Base-by-base conservation (phyloP, 1,140 invertebrate genomes). In the Euura lappo region DNA sequence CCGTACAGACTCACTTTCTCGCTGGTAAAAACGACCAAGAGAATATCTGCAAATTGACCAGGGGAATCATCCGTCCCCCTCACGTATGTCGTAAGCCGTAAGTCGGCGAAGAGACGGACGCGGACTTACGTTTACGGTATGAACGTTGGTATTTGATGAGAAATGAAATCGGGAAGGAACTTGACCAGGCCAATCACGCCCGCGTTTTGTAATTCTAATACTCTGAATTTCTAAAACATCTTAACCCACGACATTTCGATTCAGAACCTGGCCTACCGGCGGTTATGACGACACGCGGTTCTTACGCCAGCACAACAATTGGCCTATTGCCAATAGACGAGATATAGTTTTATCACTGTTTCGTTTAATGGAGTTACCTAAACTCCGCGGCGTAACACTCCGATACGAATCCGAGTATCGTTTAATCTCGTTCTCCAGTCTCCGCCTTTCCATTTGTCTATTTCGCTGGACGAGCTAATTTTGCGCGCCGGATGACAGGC, bases 161-260 rank as follows among this genome's bases (percentile, higher is more conserved):
- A 60, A 60, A 60, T 60, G 51, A 60, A 60, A 60, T 60, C 51
- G 51, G 51, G 3, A 60, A 60, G 51, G 51, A 60, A 60, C 10
- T 60, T n/a, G 3, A 3, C 8, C 13, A 60, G 51, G 51, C 51
- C 8, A 60, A 60, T 60, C 51, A 60, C 51, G 51, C 51, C 13
- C 51, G 51, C 4, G 51, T 60, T 60, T 60, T 60, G 51, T 60
- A 60, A 60, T 60, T 60, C 51, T 60, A 60, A 60, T 60, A 60
- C 51, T 60, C 10, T 6, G 6, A 60, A 60, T 60, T 60, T 60
- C 51, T n/a, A 60, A 60, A 60, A 8, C 51, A n/a, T 60, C 28
- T 3, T 60, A 60, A 11, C 13, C 13, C 51, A 60, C 51, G 51
- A 11, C 51, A 60, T 60, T 60, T 60, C 51, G 51, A 60, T 60